Conservation (phyloP, 2,797 vertebrate species). For the Nyctalus aviator region DNA sequence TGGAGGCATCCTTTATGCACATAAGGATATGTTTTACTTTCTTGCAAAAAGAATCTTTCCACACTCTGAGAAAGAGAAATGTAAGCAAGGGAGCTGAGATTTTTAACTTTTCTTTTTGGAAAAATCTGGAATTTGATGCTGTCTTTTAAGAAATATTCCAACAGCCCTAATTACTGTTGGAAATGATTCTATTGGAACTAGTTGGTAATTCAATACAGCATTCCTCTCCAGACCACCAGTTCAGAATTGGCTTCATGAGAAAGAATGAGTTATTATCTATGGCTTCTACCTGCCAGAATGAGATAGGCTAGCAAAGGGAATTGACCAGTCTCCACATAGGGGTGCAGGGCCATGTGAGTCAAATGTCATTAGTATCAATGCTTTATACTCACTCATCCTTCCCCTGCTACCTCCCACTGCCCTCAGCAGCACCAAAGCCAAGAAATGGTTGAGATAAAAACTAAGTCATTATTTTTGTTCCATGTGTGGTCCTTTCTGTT, state of each 20-base stretch:
- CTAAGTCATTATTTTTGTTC: slow-evolving; percentile 35
- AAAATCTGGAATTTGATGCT: slow-evolving; percentile 57
- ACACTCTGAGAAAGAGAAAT: background rate
- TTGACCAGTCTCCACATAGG: background rate
- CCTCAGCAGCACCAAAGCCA: slow-evolving; percentile 40
- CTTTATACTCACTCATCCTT: background rate
- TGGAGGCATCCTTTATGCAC: background rate
- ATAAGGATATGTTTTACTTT: background rate
- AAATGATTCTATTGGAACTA: slow-evolving; percentile 68
- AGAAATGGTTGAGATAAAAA: slow-evolving; percentile 57
- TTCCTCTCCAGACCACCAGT: slow-evolving; percentile 75
- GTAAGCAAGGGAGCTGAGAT: background rate
- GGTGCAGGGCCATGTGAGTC: background rate
- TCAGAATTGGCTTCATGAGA: slow-evolving; percentile 71
- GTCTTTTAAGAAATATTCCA: slow-evolving; percentile 58
- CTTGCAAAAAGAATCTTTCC: background rate
- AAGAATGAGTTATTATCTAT: slow-evolving; percentile 72
- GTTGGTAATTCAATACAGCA: slow-evolving; percentile 74
- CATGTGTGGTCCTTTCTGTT: slow-evolving; percentile 63
- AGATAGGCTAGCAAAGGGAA: background rate
- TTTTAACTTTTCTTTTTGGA: slow-evolving; percentile 63
- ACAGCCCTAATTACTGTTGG: slow-evolving; percentile 65
- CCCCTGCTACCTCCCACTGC: background rate
- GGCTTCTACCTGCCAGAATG: slow-evolving; percentile 34
- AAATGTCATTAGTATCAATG: background rate